Conservation (phyloP, 2,888 invertebrate species). For the Neuroscelio doddi region DNA sequence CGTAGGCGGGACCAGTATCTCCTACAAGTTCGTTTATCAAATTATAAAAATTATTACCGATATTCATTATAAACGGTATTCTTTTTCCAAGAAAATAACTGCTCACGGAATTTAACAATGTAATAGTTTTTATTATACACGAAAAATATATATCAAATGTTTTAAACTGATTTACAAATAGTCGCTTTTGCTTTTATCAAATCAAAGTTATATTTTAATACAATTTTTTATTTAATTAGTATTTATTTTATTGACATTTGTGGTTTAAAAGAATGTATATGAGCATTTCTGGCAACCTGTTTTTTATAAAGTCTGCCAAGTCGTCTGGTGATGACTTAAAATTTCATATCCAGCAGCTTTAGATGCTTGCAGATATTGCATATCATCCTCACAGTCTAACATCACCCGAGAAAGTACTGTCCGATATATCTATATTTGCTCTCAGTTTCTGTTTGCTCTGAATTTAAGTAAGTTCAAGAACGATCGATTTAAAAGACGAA, state of each 20-base stretch:
- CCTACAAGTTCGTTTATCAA: neutral
- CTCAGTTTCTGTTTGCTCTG: neutral
- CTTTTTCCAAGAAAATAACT: slow-evolving; percentile 16
- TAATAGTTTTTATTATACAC: neutral
- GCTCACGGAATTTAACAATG: neutral
- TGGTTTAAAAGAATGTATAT: too few species aligned
- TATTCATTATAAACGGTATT: slow-evolving; percentile 19
- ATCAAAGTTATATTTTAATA: too few species aligned
- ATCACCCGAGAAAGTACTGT: slow-evolving; percentile 21
- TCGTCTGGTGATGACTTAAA: slow-evolving; percentile 52
- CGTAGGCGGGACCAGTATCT: neutral
- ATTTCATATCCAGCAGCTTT: slow-evolving; percentile 57
- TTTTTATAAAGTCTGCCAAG: slow-evolving; percentile 13
- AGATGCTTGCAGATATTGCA: slow-evolving; percentile 54
- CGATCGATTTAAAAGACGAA: neutral
- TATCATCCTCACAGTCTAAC: slow-evolving; percentile 27
- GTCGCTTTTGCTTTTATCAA: too few species aligned
- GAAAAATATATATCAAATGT: too few species aligned
- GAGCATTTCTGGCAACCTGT: neutral
- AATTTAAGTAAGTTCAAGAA: slow-evolving; percentile 7
- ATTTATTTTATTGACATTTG: too few species aligned
- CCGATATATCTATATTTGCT: slow-evolving; percentile 12
- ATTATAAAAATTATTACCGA: slow-evolving; percentile 33
- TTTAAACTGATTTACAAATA: too few species aligned
- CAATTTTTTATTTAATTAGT: too few species aligned